Evolutionary conservation across 2,888 invertebrate species (phyloP).

Genomic region (Sympetrum striolatum): DNA sequence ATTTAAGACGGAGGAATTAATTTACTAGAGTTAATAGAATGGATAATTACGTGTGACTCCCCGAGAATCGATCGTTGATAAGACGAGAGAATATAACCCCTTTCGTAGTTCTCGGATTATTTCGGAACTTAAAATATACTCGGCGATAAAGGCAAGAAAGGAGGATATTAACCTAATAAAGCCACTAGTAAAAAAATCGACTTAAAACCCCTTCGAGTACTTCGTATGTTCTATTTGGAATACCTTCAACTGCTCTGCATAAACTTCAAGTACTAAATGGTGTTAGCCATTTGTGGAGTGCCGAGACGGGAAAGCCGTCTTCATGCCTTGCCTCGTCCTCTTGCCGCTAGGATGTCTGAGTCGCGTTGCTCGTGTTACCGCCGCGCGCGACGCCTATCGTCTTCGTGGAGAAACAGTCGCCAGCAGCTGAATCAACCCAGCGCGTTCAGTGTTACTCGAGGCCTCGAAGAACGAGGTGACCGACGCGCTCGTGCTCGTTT

Average conservation of each 20-base stretch:
- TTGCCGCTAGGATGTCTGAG: slow-evolving; percentile 28
- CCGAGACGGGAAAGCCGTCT: background rate
- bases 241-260: background rate
- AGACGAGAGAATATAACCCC: too few relatives aligned
- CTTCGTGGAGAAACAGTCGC: background rate
- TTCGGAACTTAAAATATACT: too few relatives aligned
- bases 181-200: too few relatives aligned
- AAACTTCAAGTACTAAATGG: background rate
- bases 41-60: too few relatives aligned
- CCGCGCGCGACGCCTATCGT: background rate
- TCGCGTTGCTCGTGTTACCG: slow-evolving; percentile 3
- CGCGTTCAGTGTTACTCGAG: background rate
- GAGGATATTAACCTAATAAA: too few relatives aligned
- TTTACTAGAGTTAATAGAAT: too few relatives aligned
- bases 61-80: too few relatives aligned
- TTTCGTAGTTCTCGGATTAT: too few relatives aligned
- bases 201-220: too few relatives aligned
- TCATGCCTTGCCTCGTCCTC: background rate
- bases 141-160: too few relatives aligned
- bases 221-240: background rate
- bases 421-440: background rate
- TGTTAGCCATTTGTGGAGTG: background rate
- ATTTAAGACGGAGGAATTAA: too few relatives aligned
- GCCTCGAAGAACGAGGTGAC: background rate
- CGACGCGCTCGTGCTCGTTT: background rate